These are phyloP conservation scores for Hybognathus amarus DNA, from an alignment of 2,797 vertebrate genomes.

Conservation along the genomic window DNA sequence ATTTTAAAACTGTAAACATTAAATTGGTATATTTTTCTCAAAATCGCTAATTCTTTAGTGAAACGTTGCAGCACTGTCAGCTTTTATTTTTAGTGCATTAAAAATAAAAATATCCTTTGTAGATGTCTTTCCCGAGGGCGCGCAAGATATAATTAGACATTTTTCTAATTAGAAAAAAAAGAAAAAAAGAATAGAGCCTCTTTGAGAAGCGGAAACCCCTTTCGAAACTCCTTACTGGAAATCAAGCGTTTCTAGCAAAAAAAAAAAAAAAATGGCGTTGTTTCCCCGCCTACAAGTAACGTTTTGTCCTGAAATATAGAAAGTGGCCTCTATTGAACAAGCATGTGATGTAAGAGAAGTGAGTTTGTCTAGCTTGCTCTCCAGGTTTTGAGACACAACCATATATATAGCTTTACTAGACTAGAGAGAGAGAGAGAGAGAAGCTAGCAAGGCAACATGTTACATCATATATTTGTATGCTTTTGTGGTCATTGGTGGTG, in stretches of 20 bases:
- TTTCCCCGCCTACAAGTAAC: conserved; percentile 45
- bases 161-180: too few relatives aligned
- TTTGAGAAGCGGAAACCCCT: conserved; percentile 27
- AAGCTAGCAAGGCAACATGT: too few relatives aligned
- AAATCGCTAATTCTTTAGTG: neutral
- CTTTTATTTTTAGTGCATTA: neutral
- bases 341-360: neutral
- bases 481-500: neutral
- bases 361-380: neutral
- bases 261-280: too few relatives aligned
- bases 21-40: neutral
- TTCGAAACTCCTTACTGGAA: conserved; percentile 61
- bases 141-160: neutral
- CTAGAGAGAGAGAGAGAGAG: too few relatives aligned
- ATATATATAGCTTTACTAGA: too few relatives aligned
- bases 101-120: neutral
- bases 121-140: neutral
- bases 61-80: neutral
- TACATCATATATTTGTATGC: too few relatives aligned
- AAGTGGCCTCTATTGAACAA: neutral
- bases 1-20: neutral
- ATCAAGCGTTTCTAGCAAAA: conserved; percentile 23
- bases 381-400: neutral
- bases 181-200: neutral
- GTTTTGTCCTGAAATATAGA: neutral